Evolutionary conservation across 1,140 invertebrate species (phyloP).

Genomic region (Apolygus lucorum): DNA sequence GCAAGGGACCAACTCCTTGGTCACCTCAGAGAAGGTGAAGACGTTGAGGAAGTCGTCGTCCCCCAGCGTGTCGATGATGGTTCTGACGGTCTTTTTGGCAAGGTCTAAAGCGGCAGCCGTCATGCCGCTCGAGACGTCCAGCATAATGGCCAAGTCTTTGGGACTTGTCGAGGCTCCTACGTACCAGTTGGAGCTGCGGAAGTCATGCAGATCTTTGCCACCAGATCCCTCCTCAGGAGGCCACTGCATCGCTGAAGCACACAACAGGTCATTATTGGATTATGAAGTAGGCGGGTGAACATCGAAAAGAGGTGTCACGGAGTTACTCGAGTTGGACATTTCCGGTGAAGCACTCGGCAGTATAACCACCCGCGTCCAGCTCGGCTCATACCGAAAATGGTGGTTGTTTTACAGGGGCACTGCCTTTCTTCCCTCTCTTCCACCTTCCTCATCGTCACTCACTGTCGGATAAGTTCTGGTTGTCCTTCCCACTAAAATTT

Average conservation of each 20-base stretch:
- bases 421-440: no score
- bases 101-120: conserved; percentile 75
- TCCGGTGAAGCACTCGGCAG: no score
- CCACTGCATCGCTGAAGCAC: conserved; percentile 69
- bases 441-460: no score
- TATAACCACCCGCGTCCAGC: no score
- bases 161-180: conserved; percentile 91
- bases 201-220: conserved; percentile 72
- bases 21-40: conserved; percentile 67
- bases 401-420: no score
- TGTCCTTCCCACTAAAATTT: no score
- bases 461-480: no score
- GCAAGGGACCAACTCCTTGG: conserved; percentile 69
- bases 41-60: conserved; percentile 97
- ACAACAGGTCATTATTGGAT: no score
- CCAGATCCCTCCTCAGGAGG: conserved; percentile 52
- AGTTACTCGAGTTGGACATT: no score
- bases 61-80: conserved; percentile 87
- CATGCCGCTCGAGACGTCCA: conserved; percentile 85
- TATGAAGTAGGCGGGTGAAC: no score
- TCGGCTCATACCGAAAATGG: no score
- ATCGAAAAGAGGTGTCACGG: no score
- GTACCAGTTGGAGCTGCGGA: conserved; percentile 83
- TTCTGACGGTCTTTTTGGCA: conserved; percentile 71
- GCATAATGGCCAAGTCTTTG: conserved; percentile 86